phyloP scores from a whole-genome alignment of 2,113 vertebrate species.

The Pelvicachromis taeniatus region DNA sequence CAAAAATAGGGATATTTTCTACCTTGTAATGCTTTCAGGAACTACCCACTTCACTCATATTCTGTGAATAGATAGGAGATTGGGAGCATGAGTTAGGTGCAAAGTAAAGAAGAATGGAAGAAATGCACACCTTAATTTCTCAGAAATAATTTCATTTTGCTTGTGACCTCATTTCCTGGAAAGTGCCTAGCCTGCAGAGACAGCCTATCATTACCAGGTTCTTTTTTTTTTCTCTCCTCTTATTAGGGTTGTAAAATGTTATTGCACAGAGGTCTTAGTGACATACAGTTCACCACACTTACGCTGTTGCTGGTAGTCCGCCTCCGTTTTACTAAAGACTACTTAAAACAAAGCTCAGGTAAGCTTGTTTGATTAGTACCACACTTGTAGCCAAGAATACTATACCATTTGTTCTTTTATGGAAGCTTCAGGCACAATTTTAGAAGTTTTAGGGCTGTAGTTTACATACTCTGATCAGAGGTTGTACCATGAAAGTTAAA shows the following conservation, averaged over 20 bases:
- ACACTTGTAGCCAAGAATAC: neutral
- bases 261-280: neutral
- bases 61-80: conserved; percentile 27
- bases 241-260: conserved; percentile 48
- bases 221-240: neutral
- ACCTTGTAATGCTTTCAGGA: conserved; percentile 24
- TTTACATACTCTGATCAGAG: neutral
- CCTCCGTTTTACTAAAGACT: neutral
- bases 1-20: conserved; percentile 18
- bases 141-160: neutral
- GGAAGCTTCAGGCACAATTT: neutral
- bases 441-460: neutral
- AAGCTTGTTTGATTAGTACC: neutral
- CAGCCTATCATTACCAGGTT: neutral
- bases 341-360: conserved; percentile 19
- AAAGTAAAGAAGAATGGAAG: neutral
- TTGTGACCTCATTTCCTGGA: conserved; percentile 44
- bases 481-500: neutral
- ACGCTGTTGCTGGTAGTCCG: neutral
- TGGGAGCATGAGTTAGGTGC: neutral
- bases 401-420: neutral
- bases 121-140: neutral
- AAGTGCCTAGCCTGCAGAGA: neutral
- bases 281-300: conserved; percentile 7
- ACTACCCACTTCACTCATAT: neutral